phyloP scores from a whole-genome alignment of 2,888 invertebrate species.

The Chymomyza caudatula region DNA sequence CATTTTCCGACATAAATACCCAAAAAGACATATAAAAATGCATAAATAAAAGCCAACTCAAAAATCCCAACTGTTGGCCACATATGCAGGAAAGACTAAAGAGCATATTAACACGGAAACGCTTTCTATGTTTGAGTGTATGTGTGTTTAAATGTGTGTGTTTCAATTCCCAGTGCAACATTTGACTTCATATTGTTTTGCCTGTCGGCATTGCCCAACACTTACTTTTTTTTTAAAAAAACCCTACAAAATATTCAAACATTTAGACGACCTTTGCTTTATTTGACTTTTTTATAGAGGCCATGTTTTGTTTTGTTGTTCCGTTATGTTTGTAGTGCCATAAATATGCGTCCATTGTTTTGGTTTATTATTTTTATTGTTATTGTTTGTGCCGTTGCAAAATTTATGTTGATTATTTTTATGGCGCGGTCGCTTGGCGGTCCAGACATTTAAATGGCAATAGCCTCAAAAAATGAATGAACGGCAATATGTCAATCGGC shows the following conservation, averaged over 20 bases:
- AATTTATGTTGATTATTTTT: constrained; percentile 72
- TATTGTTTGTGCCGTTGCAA: constrained; percentile 52
- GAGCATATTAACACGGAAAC: not conserved
- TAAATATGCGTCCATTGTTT: constrained; percentile 66
- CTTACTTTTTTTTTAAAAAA: constrained; percentile 21
- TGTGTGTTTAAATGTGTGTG: constrained; percentile 27
- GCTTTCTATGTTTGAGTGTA: constrained; percentile 1
- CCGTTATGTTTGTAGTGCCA: constrained; percentile 43
- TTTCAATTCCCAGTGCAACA: constrained; percentile 47
- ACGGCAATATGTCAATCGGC: constrained; percentile 58
- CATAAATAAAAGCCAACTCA: constrained; percentile 24
- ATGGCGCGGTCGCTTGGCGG: constrained; percentile 66
- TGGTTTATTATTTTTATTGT: constrained; percentile 71
- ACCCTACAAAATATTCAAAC: not conserved
- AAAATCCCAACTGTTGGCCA: constrained; percentile 33
- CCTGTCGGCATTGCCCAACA: constrained; percentile 48
- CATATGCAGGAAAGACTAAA: constrained; percentile 14
- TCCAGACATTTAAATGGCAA: constrained; percentile 42
- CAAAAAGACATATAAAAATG: no score
- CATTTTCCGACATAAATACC: no score
- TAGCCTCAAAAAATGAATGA: constrained; percentile 6
- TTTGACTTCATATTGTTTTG: constrained; percentile 49
- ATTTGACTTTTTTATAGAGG: constrained; percentile 4
- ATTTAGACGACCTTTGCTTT: no score
- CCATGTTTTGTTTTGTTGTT: not conserved